Evolutionary conservation across 2,797 vertebrate genomes (phyloP), one percentile per base, ranked within the genome.

Genomic region (Acestrorhynchus altus): DNA sequence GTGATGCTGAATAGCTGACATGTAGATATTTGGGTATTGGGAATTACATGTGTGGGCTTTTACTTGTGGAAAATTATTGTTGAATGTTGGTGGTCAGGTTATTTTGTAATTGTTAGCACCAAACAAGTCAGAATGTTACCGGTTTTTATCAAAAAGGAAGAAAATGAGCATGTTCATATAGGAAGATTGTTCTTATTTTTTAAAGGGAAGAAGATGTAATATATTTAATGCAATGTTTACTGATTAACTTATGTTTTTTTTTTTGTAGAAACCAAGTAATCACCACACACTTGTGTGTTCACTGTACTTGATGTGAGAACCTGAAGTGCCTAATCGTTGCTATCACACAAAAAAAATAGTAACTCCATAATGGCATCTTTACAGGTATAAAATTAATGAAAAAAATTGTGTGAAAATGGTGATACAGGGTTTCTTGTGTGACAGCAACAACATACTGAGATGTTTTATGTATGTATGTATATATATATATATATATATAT

Each of bases 41-140:
- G 35, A 35, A 20, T 63, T 39, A 54, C 28, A 54, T 5, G 54
- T 35, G 18, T 11, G 6, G 47, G 16, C 28, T 63, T 71, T 52
- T 61, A 40, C 24, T 63, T 31, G 44, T 63, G 22, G 22, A 69
- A 24, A 26, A 22, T 6, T 42, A 49, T 49, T 31, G 71, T 57
- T 47, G 26, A 51, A 57, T 72, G 76, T 77, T 56, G n/a, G 40
- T 46, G 60, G 18, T 63, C n/a, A 39, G 28, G 35, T 40, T 22
- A 2, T 56, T 22, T 56, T 56, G 24, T 9, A 59, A 60, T 24
- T 39, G n/a, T 13, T 76, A 12, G n/a, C 49, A 31, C 22, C 57
- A 16, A 72, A 57, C 57, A 18, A 12, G 5, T 39, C 60, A 39
- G 26, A 56, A 56, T 72, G 52, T 59, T 78, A 65, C 18, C 63